Base-by-base conservation (phyloP, 2,888 invertebrate species). In the Parascotia fuliginaria region DNA sequence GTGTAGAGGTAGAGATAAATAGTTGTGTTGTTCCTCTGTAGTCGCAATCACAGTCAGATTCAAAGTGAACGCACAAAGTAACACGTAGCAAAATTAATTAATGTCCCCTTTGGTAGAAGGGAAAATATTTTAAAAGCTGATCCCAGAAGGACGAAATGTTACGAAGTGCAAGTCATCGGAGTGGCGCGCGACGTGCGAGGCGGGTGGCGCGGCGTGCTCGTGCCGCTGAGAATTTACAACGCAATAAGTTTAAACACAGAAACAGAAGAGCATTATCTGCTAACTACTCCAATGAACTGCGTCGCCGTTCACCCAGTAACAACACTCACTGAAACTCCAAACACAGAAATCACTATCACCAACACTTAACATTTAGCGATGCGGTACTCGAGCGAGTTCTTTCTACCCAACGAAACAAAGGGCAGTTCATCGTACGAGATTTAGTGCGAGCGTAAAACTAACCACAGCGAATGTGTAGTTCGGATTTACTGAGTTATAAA, bases 231-330 rank as follows among this genome's bases (percentile, higher is more conserved):
- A 80, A 87, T 88, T 88, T 87, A 89, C 87, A 82, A 75, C 77
- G 81, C 80, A 80, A 89, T 89, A 88, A 88, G 89, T 89, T 84
- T 78, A 60, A 77, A 72, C 76, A 69, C 70, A 82, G 81, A 75
- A 82, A 87, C 81, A 82, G 74, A 64, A 74, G 63, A 82, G 74
- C 73, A 77, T 85, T 88, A 88, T 90, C 87, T 83, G 71, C 79
- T 81, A 86, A 83, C 85, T 82, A 81, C 78, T 83, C 81, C 83
- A 90, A 89, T 89, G 83, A 86, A 89, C 85, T 86, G 84, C 82
- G 81, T 81, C 68, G 61, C 59, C 61, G 48, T 65, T 62, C 74
- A 77, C 73, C 41, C 34, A 81, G 76, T 73, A 80, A 77, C 73
- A 72, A 46, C 47, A 57, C 34, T 49, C 43, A 55, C 43, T 57